A percentile compares a stretch with the other conserved stretches of the same genome.
Evolutionary conservation across 92 coral and sea anemone species (phyloP).

Genomic region (Phenganax marumi): DNA sequence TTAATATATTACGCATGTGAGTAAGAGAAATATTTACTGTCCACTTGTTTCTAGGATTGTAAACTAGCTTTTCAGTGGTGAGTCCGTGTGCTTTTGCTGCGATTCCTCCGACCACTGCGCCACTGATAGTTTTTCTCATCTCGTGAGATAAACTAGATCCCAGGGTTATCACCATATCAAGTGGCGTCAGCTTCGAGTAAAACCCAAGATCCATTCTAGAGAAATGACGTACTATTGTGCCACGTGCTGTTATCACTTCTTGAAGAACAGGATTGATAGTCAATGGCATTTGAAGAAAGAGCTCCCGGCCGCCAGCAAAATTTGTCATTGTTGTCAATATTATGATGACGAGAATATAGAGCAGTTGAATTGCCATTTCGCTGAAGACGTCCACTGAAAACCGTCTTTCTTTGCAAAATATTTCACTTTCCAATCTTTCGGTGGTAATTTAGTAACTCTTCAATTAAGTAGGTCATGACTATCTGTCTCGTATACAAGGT

Average conservation of each 20-base stretch:
- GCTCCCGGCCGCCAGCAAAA: constrained; percentile 42
- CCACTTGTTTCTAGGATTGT: constrained; percentile 25
- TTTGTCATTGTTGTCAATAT: constrained; percentile 31
- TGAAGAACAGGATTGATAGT: constrained; percentile 38
- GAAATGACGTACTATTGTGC: not conserved
- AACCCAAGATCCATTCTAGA: not conserved
- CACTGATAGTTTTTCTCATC: constrained; percentile 24
- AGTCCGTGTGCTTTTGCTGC: constrained; percentile 39
- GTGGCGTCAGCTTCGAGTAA: constrained; percentile 18
- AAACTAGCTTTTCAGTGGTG: not conserved
- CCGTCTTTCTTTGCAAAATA: too few relatives aligned
- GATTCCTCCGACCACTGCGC: constrained; percentile 27
- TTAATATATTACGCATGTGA: constrained; percentile 5
- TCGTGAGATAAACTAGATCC: constrained; percentile 5
- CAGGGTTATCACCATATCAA: constrained; percentile 5
- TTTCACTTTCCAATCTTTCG: too few relatives aligned
- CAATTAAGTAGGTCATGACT: not conserved
- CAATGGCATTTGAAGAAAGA: constrained; percentile 35
- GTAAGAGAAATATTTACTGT: constrained; percentile 23
- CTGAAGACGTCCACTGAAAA: too few relatives aligned
- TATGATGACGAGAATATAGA: constrained; percentile 16
- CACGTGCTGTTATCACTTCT: constrained; percentile 20
- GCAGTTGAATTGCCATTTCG: constrained; percentile 29
- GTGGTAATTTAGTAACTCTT: not conserved
- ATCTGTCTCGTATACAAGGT: not conserved